Percentiles rank a stretch among this genome's conserved stretches.
Evolutionary conservation across 2,113 vertebrate species (phyloP).

Genomic region (Periophthalmus modestus): DNA sequence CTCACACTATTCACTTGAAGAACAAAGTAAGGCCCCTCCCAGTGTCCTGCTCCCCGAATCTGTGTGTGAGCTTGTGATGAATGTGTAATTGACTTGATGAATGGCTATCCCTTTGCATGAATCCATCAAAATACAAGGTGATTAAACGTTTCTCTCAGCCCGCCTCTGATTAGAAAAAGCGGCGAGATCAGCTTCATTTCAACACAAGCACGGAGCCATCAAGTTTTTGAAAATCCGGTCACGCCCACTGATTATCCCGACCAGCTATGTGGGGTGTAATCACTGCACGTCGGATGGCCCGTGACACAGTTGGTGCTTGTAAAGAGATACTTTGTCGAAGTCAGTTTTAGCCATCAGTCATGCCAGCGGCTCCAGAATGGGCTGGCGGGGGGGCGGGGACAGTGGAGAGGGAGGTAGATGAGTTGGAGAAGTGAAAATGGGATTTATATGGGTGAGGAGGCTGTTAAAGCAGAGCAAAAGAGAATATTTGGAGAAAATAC

Average conservation of each 20-base stretch:
- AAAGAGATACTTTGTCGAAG: constrained; percentile 44
- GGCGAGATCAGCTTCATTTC: constrained; percentile 71
- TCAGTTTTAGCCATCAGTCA: constrained; percentile 64
- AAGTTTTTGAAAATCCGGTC: constrained; percentile 63
- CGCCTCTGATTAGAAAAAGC: constrained; percentile 72
- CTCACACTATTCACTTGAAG: constrained; percentile 53
- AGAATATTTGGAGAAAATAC: background rate
- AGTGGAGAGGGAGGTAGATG: constrained; percentile 46
- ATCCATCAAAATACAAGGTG: constrained; percentile 77
- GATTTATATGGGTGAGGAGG: constrained; percentile 47
- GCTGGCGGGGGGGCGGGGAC: constrained; percentile 40
- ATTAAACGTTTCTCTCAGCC: constrained; percentile 65
- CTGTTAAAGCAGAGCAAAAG: constrained; percentile 23
- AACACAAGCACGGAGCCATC: constrained; percentile 65
- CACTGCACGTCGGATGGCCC: constrained; percentile 38
- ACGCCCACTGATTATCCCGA: constrained; percentile 71
- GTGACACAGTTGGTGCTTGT: constrained; percentile 39
- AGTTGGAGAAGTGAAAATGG: constrained; percentile 59
- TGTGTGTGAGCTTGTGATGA: constrained; percentile 69
- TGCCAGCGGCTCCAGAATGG: constrained; percentile 60
- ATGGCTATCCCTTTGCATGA: constrained; percentile 69
- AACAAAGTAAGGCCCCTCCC: constrained; percentile 66
- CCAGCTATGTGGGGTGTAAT: constrained; percentile 49
- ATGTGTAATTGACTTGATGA: constrained; percentile 79
- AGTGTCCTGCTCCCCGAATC: constrained; percentile 57